phyloP scores from a whole-genome alignment of 2,113 vertebrate species.

The Sturnira hondurensis region DNA sequence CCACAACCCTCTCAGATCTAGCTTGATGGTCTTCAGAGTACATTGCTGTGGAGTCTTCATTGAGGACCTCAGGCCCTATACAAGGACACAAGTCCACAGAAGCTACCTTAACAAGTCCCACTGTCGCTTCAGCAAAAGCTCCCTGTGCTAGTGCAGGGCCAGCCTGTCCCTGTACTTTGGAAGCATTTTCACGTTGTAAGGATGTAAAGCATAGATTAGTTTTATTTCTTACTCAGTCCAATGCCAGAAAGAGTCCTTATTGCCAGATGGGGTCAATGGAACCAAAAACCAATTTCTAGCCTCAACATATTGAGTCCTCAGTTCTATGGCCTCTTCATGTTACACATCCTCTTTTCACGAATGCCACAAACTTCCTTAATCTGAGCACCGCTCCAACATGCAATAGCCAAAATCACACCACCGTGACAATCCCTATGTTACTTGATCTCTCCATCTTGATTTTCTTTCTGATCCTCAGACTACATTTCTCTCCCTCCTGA shows the following conservation, averaged over 20 bases:
- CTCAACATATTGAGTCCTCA: background rate
- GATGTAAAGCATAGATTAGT: background rate
- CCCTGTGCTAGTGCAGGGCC: no score
- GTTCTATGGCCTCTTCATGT: background rate
- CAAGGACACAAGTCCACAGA: no score
- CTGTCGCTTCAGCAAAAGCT: no score
- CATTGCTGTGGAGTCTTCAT: no score
- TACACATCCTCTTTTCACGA: background rate
- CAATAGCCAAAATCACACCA: background rate
- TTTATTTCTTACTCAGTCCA: background rate
- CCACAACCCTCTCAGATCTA: no score
- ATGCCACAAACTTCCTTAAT: background rate
- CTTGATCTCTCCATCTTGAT: background rate
- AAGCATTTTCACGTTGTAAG: background rate
- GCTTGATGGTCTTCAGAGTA: no score
- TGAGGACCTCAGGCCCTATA: no score
- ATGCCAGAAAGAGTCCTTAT: background rate
- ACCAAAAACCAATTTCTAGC: background rate
- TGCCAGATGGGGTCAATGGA: background rate
- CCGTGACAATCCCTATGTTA: background rate
- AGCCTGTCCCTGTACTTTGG: no score
- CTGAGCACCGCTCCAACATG: background rate
- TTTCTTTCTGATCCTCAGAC: background rate
- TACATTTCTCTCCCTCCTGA: background rate
- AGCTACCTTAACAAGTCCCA: no score